A percentile compares a stretch with the other conserved stretches of the same genome.
phyloP scores from a whole-genome alignment of 1,140 invertebrate genomes.

The Drosophila tsacasi region DNA sequence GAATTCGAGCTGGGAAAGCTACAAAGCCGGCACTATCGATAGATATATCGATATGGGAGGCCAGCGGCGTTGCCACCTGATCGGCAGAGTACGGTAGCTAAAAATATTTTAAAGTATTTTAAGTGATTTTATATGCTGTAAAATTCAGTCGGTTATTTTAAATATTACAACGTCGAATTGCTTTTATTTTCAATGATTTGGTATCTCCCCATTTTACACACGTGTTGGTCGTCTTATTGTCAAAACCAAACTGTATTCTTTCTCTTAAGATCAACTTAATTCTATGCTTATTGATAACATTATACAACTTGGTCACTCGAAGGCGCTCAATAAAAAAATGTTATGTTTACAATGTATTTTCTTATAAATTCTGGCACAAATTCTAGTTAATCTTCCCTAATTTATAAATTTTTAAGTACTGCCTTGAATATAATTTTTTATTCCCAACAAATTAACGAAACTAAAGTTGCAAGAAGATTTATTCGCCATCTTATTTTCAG shows the following conservation, averaged over 20 bases:
- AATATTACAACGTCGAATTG: too few relatives aligned
- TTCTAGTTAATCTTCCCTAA: not conserved
- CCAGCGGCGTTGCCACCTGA: not conserved
- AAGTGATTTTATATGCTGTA: not conserved
- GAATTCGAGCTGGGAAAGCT: not conserved
- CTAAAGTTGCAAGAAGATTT: not conserved
- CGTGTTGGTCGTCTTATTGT: too few relatives aligned
- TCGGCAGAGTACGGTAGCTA: not conserved
- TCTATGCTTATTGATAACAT: too few relatives aligned
- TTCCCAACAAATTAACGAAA: not conserved
- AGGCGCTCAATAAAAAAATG: too few relatives aligned
- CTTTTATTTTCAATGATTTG: too few relatives aligned
- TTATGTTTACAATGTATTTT: too few relatives aligned
- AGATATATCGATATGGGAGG: not conserved
- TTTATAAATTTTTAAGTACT: not conserved
- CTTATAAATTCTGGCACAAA: not conserved
- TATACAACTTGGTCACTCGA: too few relatives aligned
- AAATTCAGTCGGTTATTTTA: too few relatives aligned
- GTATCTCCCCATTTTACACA: too few relatives aligned
- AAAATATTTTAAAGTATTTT: not conserved
- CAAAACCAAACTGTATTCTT: too few relatives aligned
- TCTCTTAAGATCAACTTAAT: too few relatives aligned
- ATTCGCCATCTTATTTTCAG: not conserved
- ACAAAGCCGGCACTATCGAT: not conserved
- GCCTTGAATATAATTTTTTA: not conserved